Conservation (phyloP, 2,888 invertebrate genomes). For the Scaptomyza polygonia region DNA sequence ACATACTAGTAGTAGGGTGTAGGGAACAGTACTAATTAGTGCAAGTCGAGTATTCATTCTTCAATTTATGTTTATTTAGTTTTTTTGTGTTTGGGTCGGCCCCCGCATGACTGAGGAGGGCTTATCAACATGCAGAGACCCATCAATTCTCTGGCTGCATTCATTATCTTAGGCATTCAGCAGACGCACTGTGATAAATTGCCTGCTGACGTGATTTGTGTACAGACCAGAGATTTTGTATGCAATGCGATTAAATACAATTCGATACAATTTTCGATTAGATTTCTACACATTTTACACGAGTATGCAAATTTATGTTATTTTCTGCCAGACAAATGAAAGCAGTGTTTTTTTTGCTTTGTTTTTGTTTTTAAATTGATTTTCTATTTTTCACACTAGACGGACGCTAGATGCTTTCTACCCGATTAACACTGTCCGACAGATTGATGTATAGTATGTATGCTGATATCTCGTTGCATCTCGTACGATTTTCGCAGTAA, state of each 20-base stretch:
- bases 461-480: conserved; percentile 39
- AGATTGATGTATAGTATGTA: conserved; percentile 65
- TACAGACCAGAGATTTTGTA: conserved; percentile 46
- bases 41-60: conserved; percentile 24
- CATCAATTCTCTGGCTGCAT: conserved; percentile 60
- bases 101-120: conserved; percentile 8
- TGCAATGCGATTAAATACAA: conserved; percentile 38
- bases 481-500: conserved; percentile 32
- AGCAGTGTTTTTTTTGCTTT: conserved; percentile 29
- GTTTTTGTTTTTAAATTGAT: too few species aligned
- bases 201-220: conserved; percentile 72
- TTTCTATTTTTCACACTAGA: conserved; percentile 31
- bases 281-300: conserved; percentile 40
- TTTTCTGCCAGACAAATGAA: conserved; percentile 46
- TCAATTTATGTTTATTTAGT: neutral
- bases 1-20: too few species aligned
- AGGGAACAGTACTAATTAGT: conserved; percentile 34
- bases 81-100: conserved; percentile 8
- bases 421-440: conserved; percentile 65
- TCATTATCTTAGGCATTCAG: conserved; percentile 59
- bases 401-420: conserved; percentile 64
- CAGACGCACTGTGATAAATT: conserved; percentile 63
- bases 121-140: conserved; percentile 54
- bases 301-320: conserved; percentile 63
- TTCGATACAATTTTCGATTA: conserved; percentile 66